Evolutionary conservation across 1,140 invertebrate genomes (phyloP).

Genomic region (Microplitis demolitor): DNA sequence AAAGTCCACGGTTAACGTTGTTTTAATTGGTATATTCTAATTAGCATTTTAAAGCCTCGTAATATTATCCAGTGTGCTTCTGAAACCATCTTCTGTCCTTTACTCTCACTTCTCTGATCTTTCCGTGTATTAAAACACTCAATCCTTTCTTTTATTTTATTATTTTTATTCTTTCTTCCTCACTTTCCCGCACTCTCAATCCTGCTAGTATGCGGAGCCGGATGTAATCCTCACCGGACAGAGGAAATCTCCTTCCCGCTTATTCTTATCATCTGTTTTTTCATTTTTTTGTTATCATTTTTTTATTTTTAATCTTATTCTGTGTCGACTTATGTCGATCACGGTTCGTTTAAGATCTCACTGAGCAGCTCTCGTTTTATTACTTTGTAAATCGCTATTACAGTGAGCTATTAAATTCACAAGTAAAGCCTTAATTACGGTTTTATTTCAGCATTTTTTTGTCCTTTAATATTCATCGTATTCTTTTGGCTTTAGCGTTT

Average conservation of each 20-base stretch:
- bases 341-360: slow-evolving; percentile 19
- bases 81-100: slow-evolving; percentile 2
- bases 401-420: slow-evolving; percentile 23
- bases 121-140: slow-evolving; percentile 20
- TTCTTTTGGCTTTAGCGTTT: background rate
- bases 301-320: slow-evolving; percentile 18
- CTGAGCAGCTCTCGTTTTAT: slow-evolving; percentile 10
- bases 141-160: slow-evolving; percentile 4
- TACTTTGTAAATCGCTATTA: slow-evolving; percentile 27
- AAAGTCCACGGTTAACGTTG: slow-evolving; percentile 28
- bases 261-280: background rate
- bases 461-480: background rate
- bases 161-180: background rate
- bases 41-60: slow-evolving; percentile 34
- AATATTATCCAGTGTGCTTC: slow-evolving; percentile 29
- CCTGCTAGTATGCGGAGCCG: slow-evolving; percentile 1
- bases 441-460: background rate
- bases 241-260: slow-evolving; percentile 24
- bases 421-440: slow-evolving; percentile 1
- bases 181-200: slow-evolving; percentile 19
- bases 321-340: slow-evolving; percentile 26
- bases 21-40: slow-evolving; percentile 51
- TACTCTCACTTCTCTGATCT: slow-evolving; percentile 7
- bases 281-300: slow-evolving; percentile 12
- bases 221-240: slow-evolving; percentile 24